Conservation (phyloP, 2,888 invertebrate genomes). For the Limnephilus marmoratus region DNA sequence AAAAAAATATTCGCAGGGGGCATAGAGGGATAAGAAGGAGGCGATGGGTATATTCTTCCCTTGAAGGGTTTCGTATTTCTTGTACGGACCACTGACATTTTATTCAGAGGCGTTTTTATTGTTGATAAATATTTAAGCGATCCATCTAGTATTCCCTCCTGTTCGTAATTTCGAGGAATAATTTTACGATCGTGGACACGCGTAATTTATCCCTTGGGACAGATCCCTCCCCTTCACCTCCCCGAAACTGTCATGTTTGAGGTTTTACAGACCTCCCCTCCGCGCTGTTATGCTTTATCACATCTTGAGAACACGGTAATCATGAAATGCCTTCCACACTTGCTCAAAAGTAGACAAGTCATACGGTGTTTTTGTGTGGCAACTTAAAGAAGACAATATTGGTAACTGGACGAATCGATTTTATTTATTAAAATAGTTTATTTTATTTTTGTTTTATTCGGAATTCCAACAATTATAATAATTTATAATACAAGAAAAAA, state of each 20-base stretch:
- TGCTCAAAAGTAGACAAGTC: background rate
- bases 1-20: slow-evolving; percentile 3
- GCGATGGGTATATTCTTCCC: background rate
- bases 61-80: background rate
- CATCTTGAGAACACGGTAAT: slow-evolving; percentile 1
- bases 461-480: no score
- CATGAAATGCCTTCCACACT: slow-evolving; percentile 13
- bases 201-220: slow-evolving; percentile 55
- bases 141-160: slow-evolving; percentile 51
- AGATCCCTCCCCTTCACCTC: slow-evolving; percentile 15
- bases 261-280: background rate
- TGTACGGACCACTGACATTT: background rate
- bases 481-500: no score
- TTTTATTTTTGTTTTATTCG: no score
- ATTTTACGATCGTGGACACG: slow-evolving; percentile 59
- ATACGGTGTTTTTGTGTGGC: background rate
- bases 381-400: background rate
- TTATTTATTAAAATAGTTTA: no score
- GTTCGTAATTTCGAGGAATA: slow-evolving; percentile 56
- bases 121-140: slow-evolving; percentile 57
- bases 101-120: slow-evolving; percentile 48
- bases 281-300: slow-evolving; percentile 34
- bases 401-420: no score
- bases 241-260: slow-evolving; percentile 17
- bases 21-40: background rate